These are phyloP conservation scores for Microcebus lehilahytsara DNA, from an alignment of 2,113 vertebrate species.

Conservation along the genomic window DNA sequence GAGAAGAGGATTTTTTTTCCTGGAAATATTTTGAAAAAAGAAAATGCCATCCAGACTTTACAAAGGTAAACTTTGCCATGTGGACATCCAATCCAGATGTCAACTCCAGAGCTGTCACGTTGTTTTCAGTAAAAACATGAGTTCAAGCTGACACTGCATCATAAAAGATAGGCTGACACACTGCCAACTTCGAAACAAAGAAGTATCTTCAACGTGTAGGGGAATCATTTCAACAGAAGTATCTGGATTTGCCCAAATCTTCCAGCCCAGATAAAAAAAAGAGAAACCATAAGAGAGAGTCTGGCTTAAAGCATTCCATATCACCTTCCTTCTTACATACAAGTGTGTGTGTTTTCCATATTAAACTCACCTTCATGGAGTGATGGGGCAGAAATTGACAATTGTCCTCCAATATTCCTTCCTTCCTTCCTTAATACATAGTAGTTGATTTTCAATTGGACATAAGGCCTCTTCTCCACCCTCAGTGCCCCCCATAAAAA, in stretches of 20 bases:
- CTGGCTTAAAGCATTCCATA: background rate
- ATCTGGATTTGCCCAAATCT: background rate
- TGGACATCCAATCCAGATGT: background rate
- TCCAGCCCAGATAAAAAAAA: background rate
- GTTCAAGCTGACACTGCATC: background rate
- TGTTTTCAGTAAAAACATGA: background rate
- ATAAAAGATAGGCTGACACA: background rate
- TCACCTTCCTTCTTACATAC: background rate
- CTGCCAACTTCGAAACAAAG: background rate
- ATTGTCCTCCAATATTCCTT: background rate
- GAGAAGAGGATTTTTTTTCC: background rate
- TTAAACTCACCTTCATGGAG: background rate
- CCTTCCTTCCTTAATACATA: background rate
- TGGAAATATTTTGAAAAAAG: slow-evolving; percentile 17
- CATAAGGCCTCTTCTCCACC: background rate
- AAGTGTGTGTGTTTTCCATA: background rate
- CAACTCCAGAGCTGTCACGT: background rate
- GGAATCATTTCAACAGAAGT: background rate
- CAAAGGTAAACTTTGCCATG: background rate
- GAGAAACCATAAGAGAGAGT: background rate
- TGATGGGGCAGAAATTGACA: background rate
- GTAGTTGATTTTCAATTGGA: background rate
- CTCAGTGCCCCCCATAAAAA: background rate
- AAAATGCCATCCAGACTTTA: background rate
- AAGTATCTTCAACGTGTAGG: background rate